Evolutionary conservation across 2,113 vertebrate genomes (phyloP), one percentile per base, ranked within the genome.

Genomic region (Oncorhynchus mykiss): DNA sequence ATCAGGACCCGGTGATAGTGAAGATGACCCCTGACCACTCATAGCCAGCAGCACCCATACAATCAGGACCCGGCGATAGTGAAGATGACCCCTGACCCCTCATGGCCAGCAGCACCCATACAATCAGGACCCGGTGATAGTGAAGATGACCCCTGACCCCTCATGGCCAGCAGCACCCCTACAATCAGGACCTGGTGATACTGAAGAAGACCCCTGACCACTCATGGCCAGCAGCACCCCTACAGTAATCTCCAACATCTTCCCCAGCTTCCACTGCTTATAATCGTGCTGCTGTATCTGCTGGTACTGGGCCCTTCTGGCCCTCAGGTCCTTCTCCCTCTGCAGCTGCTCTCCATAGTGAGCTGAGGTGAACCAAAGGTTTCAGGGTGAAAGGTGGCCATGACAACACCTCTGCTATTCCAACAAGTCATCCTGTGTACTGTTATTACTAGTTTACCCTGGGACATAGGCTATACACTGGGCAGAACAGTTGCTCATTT

Each of bases 321-420:
- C 85, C 73, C 88, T 89, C 27, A 87, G 62, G 2, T 77, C 27
- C 86, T 5, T 85, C 82, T 96, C 95, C 45, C 94, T 91, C 88
- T 92, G 91, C 81, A 98, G 92, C 91, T 97, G 96, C 69, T 96
- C 93, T 0, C 96, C 95, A 2, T 98, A 98, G 86, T 98, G 96
- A 1, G 92, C 51, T 84, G 84, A 39, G 34, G 22, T 65, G 54
- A 81, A n/a, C 31, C 76, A 67, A 71, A 74, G 54, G 45, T 4
- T 22, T 80, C 84, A 22, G 62, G 74, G 51, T 57, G 49, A 27
- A 59, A 13, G 27, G 13, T 48, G 62, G 72, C 31, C 59, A 73
- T 60, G 51, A 69, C 73, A 6, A 68, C 27, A 25, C 34, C 71
- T 59, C 51, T 72, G 78, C 65, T 86, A 24, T 48, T 79, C 87